phyloP scores from a whole-genome alignment of 2,888 invertebrate species.

The Lycophotia porphyrea region DNA sequence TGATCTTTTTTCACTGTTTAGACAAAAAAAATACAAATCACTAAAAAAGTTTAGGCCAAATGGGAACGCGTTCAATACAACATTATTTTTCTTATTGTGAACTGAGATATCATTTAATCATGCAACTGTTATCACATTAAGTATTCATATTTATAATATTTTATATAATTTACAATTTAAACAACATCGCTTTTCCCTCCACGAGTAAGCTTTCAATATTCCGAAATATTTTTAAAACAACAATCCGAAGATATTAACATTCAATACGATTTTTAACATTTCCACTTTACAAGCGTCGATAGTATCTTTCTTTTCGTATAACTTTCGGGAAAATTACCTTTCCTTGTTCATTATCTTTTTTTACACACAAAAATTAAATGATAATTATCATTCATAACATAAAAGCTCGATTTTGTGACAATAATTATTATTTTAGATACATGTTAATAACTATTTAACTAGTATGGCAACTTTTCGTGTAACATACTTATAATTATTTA shows the following conservation, averaged over 20 bases:
- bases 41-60: conserved; percentile 44
- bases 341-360: conserved; percentile 33
- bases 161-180: conserved; percentile 74
- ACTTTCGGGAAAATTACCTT: conserved; percentile 36
- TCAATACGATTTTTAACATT: conserved; percentile 52
- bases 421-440: conserved; percentile 69
- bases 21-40: conserved; percentile 4
- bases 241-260: conserved; percentile 61
- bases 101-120: conserved; percentile 44
- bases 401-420: conserved; percentile 78
- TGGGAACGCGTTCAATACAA: conserved; percentile 9
- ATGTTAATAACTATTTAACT: conserved; percentile 67
- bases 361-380: conserved; percentile 54
- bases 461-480: conserved; percentile 82
- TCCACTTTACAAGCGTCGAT: conserved; percentile 68
- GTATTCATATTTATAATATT: conserved; percentile 58
- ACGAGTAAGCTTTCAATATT: conserved; percentile 59
- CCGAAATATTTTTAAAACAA: conserved; percentile 61
- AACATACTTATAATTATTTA: conserved; percentile 73
- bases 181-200: conserved; percentile 70
- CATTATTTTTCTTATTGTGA: conserved; percentile 30
- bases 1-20: background rate
- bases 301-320: conserved; percentile 40
- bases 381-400: conserved; percentile 65
- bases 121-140: conserved; percentile 72